phyloP scores from a whole-genome alignment of 2,888 invertebrate genomes.

The Oscheius myriophilus region DNA sequence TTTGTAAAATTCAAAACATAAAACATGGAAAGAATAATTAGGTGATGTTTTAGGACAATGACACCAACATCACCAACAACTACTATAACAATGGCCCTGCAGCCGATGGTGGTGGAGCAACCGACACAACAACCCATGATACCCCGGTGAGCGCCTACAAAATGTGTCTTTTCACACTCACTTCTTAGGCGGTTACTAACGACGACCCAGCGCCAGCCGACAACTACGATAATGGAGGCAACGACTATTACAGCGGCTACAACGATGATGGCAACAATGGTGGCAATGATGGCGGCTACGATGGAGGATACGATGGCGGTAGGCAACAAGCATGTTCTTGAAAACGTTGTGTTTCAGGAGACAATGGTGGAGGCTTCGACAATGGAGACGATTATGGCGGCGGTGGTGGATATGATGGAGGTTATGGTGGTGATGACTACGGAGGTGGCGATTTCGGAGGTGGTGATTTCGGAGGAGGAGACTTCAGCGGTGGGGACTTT shows the following conservation, averaged over 20 bases:
- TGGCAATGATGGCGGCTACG: constrained; percentile 31
- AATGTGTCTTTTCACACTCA: background rate
- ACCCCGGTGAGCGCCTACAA: background rate
- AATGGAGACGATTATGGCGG: constrained; percentile 48
- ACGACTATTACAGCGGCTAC: constrained; percentile 31
- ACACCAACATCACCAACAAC: constrained; percentile 54
- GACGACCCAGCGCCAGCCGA: background rate
- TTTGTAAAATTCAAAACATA: background rate
- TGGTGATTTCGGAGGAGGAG: constrained; percentile 25
- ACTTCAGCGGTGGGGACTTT: constrained; percentile 24
- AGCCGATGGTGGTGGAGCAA: constrained; percentile 2
- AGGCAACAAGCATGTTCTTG: background rate
- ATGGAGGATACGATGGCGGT: constrained; percentile 38
- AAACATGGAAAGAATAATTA: background rate
- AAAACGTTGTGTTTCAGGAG: constrained; percentile 29
- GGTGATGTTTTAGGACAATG: constrained; percentile 8
- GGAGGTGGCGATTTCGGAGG: constrained; percentile 24
- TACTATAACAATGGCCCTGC: constrained; percentile 46
- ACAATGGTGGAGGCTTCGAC: constrained; percentile 33
- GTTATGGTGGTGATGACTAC: constrained; percentile 21
- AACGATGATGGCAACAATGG: constrained; percentile 25
- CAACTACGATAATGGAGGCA: constrained; percentile 25
- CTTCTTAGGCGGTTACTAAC: background rate
- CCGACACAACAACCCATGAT: background rate
- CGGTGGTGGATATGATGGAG: constrained; percentile 35